Evolutionary conservation across 30 jellyfish, hydroid and myxozoan species (phyloP), one percentile per base, ranked within the genome.

Genomic region (Pelagia noctiluca): DNA sequence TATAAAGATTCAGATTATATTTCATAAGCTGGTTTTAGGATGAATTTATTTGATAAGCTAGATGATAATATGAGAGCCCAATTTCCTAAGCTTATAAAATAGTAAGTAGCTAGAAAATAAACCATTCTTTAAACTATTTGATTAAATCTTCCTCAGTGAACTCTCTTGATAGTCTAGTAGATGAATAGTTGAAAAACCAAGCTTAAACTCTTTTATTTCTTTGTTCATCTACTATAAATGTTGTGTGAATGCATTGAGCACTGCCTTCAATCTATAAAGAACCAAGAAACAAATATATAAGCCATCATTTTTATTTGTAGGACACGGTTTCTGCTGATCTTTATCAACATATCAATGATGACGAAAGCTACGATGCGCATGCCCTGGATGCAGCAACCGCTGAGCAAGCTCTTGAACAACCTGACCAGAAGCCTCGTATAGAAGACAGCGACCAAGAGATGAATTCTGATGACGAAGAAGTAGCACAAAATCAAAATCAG

Each of bases 351-450:
- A 61, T 93, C 24, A 49, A 69, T 34, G 90, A 85, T 57, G 89
- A 83, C 69, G 80, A 71, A 22, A 66, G 52, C 34, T 71, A 66
- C 69, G 99, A 93, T 66, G 74, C 85, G 29, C 87, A 60, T 23
- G 76, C 92, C n/a, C 52, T 93, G 47, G 99, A 93, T 47, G 48
- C 97, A 18, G 99, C 97, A 7, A 87, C 97, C 3, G 64, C 67
- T 0, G 96, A 88, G 54, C 97, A 93, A 62, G 76, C 91, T 0
- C 47, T 25, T 32, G 62, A 61, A 25, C 81, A 83, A 38, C 33
- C 66, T 28, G 86, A 71, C 34, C 4, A 18, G 24, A 53, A 35
- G 30, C 68, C 65, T 26, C 35, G 42, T 12, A 22, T 53, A 8
- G 87, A 71, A 32, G 87, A 83, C 26, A 63, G 75, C 28, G 87